Conservation (phyloP, 2,888 invertebrate species). For the Quadriops clusia region DNA sequence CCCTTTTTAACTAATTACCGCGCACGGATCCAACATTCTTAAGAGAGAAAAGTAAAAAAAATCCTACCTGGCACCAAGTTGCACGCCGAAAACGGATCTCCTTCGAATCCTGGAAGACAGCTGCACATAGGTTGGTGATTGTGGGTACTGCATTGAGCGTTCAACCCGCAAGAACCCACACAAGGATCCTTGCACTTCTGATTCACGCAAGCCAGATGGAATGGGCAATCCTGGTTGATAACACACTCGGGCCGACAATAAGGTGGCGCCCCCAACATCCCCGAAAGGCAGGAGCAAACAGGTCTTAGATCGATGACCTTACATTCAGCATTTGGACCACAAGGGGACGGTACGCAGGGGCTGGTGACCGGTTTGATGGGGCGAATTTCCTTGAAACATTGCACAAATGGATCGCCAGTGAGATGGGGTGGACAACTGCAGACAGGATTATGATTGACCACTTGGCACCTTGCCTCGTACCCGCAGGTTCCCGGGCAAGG, state of each 20-base stretch:
- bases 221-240: slow-evolving; percentile 68
- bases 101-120: slow-evolving; percentile 61
- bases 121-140: slow-evolving; percentile 67
- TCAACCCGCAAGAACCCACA: slow-evolving; percentile 62
- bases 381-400: slow-evolving; percentile 41
- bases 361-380: too few relatives aligned
- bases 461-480: slow-evolving; percentile 44
- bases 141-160: slow-evolving; percentile 60
- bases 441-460: slow-evolving; percentile 50
- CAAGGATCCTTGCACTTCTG: slow-evolving; percentile 68
- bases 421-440: slow-evolving; percentile 49
- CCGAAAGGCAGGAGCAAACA: slow-evolving; percentile 60
- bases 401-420: slow-evolving; percentile 48
- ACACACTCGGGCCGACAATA: slow-evolving; percentile 67
- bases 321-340: slow-evolving; percentile 59
- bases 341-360: slow-evolving; percentile 65
- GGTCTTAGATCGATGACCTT: slow-evolving; percentile 50
- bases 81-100: slow-evolving; percentile 70
- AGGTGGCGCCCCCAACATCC: slow-evolving; percentile 69
- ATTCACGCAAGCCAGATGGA: slow-evolving; percentile 57
- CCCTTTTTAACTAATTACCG: too few relatives aligned
- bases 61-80: slow-evolving; percentile 40
- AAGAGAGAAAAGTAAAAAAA: slow-evolving; percentile 2
- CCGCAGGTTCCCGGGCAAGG: slow-evolving; percentile 52
- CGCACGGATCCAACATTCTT: too few relatives aligned